Percentiles rank a stretch among this genome's conserved stretches.
Evolutionary conservation across 2,888 invertebrate genomes (phyloP).

Genomic region (Andrena chrysosceles): DNA sequence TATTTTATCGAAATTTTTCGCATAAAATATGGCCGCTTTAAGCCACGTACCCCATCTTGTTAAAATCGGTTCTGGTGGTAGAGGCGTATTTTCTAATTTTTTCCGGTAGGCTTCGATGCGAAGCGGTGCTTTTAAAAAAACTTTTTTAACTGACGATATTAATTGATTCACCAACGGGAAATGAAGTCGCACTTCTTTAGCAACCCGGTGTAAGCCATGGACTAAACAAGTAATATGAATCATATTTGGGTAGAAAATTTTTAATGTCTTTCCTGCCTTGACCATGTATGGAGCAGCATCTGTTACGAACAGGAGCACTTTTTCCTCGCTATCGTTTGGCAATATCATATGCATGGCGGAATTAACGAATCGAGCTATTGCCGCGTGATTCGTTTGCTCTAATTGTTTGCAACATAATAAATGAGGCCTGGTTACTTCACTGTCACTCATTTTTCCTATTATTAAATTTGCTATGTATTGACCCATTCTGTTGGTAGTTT

Average conservation of each 20-base stretch:
- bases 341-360: not conserved
- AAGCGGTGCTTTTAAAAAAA: slow-evolving; percentile 1
- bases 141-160: not conserved
- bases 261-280: not conserved
- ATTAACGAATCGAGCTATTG: not conserved
- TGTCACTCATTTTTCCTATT: not conserved
- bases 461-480: too few species aligned
- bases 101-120: not conserved
- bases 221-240: too few species aligned
- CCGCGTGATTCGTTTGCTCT: not conserved
- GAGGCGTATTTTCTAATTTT: not conserved
- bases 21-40: too few species aligned
- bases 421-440: not conserved
- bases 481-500: too few species aligned
- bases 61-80: too few species aligned
- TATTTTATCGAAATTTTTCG: not conserved
- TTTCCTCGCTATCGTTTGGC: slow-evolving; percentile 7
- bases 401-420: not conserved
- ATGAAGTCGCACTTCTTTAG: not conserved
- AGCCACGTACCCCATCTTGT: too few species aligned
- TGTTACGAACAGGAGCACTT: not conserved
- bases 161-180: not conserved
- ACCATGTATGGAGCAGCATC: not conserved
- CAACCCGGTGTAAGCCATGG: not conserved
- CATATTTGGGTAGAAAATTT: not conserved